Evolutionary conservation across 2,797 vertebrate species (phyloP), one percentile per base, ranked within the genome.

Genomic region (Sphenopsis melanotis): DNA sequence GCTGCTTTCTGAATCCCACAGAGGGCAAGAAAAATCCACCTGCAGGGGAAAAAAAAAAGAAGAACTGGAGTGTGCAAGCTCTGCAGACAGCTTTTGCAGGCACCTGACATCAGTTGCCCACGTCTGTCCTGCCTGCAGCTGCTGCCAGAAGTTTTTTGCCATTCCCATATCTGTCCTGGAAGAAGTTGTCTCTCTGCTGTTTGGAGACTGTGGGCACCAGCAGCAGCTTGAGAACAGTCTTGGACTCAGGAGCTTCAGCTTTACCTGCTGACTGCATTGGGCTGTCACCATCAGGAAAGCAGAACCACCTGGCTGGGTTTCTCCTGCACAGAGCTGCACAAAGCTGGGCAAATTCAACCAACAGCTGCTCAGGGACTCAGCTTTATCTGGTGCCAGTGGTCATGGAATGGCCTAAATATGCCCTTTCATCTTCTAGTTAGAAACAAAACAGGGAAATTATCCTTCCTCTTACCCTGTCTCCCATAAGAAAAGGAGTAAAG

Each of bases 31-130:
- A 4, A 79, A 63, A 74, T 22, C 39, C 7, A 57, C 22, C 39
- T 56, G 4, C 7, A 41, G 34, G 22, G 1, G 0, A 9, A 3
- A 23, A 19, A 44, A 65, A 66, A 56, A 46, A 2, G 23, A 32
- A 27, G 85, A 93, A 52, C 37, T 7, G 20, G 7, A 32, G 11
- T 15, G 16, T 77, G 15, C 5, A 77, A 27, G 24, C 71, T 93
- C 65, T 88, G 34, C 53, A 86, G 49, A 20, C 29, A 71, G 21
- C 21, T 81, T 77, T 88, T 2, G 0, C 21, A 81, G 69, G 42
- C 46, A 34, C 19, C 22, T 53, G 34, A 14, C 49, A 60, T 41
- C 8, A 44, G 26, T 16, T 11, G 0, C 2, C 1, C 27, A 26
- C 11, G 3, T 71, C 34, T 44, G 16, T n/a, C n/a, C 18, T 68